Percentiles rank a stretch among this genome's conserved stretches.
phyloP scores from a whole-genome alignment of 2,888 invertebrate genomes.

The Tridacna crocea region DNA sequence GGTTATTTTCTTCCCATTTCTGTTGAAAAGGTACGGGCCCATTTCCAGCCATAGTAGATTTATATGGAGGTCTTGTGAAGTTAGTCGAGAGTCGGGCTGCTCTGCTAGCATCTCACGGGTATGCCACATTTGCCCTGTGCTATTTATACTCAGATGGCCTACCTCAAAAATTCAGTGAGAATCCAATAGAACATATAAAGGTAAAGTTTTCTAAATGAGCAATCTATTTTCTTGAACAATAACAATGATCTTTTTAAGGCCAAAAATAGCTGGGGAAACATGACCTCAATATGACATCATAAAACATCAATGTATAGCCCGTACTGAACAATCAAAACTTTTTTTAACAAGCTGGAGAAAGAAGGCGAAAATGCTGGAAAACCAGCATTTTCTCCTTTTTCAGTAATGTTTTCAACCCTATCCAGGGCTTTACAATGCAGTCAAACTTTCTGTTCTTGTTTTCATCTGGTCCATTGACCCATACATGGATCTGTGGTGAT shows the following conservation, averaged over 20 bases:
- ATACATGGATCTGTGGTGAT: too few relatives aligned
- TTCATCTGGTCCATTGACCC: too few relatives aligned
- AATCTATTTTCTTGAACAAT: too few relatives aligned
- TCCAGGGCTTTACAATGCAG: too few relatives aligned
- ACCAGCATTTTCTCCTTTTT: not conserved
- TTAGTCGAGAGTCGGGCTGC: constrained; percentile 50
- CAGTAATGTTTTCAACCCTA: not conserved
- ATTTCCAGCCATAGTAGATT: constrained; percentile 51
- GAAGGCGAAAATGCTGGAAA: too few relatives aligned
- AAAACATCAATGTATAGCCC: too few relatives aligned
- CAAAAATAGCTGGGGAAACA: too few relatives aligned
- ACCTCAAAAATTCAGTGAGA: not conserved
- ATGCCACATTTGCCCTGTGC: constrained; percentile 43
- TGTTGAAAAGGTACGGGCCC: constrained; percentile 21
- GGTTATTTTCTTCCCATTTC: not conserved
- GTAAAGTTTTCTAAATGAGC: not conserved
- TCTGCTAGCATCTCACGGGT: constrained; percentile 52
- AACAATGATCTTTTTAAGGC: too few relatives aligned
- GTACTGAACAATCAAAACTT: too few relatives aligned
- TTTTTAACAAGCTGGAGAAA: too few relatives aligned
- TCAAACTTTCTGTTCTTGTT: too few relatives aligned
- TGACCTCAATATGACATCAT: too few relatives aligned
- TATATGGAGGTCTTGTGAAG: constrained; percentile 50
- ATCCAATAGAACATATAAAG: not conserved
- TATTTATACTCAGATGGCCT: constrained; percentile 24